A percentile compares a stretch with the other conserved stretches of the same genome.
phyloP scores from a whole-genome alignment of 2,888 invertebrate genomes.

The Scrobipalpa costella region DNA sequence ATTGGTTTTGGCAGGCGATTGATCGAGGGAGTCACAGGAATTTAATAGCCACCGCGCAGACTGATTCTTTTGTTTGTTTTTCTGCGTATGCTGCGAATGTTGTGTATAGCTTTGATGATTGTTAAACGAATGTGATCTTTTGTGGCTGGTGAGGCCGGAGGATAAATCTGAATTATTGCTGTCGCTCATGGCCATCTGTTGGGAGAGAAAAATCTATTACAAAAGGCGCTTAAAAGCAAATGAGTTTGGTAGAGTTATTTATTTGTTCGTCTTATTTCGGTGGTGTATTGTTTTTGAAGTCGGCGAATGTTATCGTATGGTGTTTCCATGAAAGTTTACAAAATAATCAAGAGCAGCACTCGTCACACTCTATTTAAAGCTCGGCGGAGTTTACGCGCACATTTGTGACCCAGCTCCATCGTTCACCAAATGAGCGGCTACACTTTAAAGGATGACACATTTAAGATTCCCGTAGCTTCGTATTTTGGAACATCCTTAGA shows the following conservation, averaged over 20 bases:
- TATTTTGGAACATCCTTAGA: background rate
- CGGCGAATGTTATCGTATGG: constrained; percentile 27
- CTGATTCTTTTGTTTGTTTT: constrained; percentile 83
- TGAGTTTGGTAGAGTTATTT: background rate
- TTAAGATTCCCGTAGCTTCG: constrained; percentile 24
- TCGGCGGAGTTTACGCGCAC: constrained; percentile 39
- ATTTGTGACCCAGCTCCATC: constrained; percentile 37
- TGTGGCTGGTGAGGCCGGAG: constrained; percentile 82
- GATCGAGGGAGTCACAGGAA: constrained; percentile 77
- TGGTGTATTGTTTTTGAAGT: constrained; percentile 21
- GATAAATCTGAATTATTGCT: constrained; percentile 76
- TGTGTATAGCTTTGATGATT: constrained; percentile 86
- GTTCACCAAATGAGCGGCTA: constrained; percentile 30
- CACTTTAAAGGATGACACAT: constrained; percentile 28
- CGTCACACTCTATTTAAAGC: constrained; percentile 50
- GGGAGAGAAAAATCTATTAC: constrained; percentile 35
- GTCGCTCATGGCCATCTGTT: constrained; percentile 85
- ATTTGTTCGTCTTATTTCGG: constrained; percentile 20
- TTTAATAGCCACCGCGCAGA: constrained; percentile 76
- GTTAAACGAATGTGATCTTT: constrained; percentile 86
- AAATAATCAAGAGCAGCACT: constrained; percentile 44
- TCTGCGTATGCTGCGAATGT: constrained; percentile 81
- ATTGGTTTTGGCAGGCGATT: constrained; percentile 67
- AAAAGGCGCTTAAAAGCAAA: constrained; percentile 23
- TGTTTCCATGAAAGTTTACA: constrained; percentile 39